Evolutionary conservation across 2,113 vertebrate genomes (phyloP), one percentile per base, ranked within the genome.

Genomic region (Lethenteron reissneri): DNA sequence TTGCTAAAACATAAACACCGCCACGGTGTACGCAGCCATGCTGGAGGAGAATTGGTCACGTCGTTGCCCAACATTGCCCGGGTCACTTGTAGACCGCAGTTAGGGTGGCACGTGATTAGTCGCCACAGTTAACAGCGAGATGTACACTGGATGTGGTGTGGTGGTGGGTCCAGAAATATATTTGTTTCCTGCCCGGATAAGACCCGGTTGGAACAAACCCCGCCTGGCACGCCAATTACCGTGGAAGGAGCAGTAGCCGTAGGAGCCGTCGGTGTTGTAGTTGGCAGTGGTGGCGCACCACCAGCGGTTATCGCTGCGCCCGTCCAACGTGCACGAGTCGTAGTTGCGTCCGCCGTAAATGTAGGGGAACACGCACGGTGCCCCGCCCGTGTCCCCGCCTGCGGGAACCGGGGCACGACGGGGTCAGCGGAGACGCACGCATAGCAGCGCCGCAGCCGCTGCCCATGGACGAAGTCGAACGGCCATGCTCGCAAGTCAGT

Each of bases 241-340:
- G 87, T 90, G 86, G 17, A 95, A 90, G 0, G 92, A 92, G 76
- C 94, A 99, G 71, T 97, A 99, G 73, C 92, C 92, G 90, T 90
- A 99, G 75, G 94, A 90, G 75, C 89, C 88, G 77, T 99, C 92
- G 1, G 95, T 89, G 0, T 99, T 90, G 0, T 89, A 99, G 76
- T 80, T 99, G 71, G 84, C 82, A 3, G 85, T 87, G 13, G 78
- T 81, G 0, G 82, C 84, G 0, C 94, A 99, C 94, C 94, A 99
- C 78, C 87, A 76, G 75, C 92, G 94, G 58, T 89, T 87, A 0
- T 99, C 94, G 0, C 79, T 88, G 74, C 94, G 90, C 57, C 94
- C 94, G 0, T 86, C 82, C 0, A 83, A 80, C 1, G 94, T 99
- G 71, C 94, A 99, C n/a, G 84, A 79, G 0, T 97, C 87, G 0